Conservation (phyloP, 2,888 invertebrate genomes). For the Volucella inflata region DNA sequence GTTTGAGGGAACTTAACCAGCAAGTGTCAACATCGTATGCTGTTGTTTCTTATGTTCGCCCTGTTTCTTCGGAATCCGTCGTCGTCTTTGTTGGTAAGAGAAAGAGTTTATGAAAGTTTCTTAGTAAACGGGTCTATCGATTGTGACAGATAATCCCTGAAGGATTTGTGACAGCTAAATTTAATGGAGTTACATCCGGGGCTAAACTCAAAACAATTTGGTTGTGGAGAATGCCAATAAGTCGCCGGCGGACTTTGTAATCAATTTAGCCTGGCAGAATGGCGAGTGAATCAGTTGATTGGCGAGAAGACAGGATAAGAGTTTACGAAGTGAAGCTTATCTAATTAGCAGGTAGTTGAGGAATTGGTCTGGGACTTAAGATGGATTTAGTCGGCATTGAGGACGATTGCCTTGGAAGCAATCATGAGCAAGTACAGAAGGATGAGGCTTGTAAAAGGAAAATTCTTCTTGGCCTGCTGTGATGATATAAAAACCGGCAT, state of each 20-base stretch:
- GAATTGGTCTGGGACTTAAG: constrained; percentile 31
- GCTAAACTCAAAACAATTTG: constrained; percentile 56
- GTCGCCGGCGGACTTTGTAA: constrained; percentile 51
- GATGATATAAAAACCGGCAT: too few species aligned
- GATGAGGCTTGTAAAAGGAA: too few species aligned
- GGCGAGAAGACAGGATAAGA: constrained; percentile 32
- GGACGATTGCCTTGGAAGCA: neutral
- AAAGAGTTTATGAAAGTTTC: constrained; percentile 61
- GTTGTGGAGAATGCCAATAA: constrained; percentile 60
- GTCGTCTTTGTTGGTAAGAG: too few species aligned
- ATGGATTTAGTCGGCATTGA: constrained; percentile 29
- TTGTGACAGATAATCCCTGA: constrained; percentile 63
- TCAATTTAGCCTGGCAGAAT: constrained; percentile 37
- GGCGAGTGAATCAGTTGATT: constrained; percentile 26
- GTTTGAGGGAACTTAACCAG: too few species aligned
- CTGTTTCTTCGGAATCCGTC: too few species aligned
- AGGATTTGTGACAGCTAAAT: constrained; percentile 57
- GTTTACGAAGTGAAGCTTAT: constrained; percentile 44
- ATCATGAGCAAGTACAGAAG: neutral
- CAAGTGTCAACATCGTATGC: too few species aligned
- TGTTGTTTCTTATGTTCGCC: too few species aligned
- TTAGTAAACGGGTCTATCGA: constrained; percentile 45
- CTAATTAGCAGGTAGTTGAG: constrained; percentile 60
- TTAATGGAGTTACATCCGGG: constrained; percentile 54
- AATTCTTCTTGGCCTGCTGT: too few species aligned